Conservation (phyloP, 2,113 vertebrate species). For the Pachycephala philippinensis region DNA sequence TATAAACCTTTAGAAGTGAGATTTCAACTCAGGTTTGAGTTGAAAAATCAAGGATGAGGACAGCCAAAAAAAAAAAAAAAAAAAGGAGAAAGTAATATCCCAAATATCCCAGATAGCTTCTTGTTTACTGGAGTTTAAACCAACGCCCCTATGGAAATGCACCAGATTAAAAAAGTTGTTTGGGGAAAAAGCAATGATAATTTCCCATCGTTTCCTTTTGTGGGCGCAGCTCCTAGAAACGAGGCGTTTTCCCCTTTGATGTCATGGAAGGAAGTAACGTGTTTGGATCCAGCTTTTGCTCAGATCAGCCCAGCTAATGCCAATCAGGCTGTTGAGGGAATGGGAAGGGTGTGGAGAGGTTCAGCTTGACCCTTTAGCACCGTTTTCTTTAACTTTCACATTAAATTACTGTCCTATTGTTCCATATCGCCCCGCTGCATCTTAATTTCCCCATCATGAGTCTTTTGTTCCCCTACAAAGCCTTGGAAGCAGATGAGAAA, state of each 20-base stretch:
- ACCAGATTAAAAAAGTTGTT: neutral
- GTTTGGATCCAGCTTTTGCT: neutral
- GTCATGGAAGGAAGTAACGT: neutral
- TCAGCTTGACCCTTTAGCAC: neutral
- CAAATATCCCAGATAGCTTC: neutral
- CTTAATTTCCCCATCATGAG: neutral
- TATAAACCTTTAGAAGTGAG: neutral
- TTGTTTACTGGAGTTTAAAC: neutral
- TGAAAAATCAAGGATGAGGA: neutral
- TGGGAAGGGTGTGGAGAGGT: constrained; percentile 47
- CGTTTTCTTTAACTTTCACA: neutral
- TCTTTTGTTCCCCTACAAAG: neutral
- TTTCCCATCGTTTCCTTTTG: neutral
- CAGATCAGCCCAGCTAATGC: neutral
- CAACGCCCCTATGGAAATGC: neutral
- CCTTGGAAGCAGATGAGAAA: constrained; percentile 23
- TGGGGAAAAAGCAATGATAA: neutral
- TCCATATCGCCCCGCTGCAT: neutral
- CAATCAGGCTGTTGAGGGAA: neutral
- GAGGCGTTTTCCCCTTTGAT: constrained; percentile 4
- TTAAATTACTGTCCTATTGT: neutral
- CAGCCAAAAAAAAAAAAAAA: neutral
- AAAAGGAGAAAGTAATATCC: rapidly evolving
- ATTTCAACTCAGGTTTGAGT: rapidly evolving
- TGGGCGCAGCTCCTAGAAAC: neutral